Conservation (phyloP, 2,113 vertebrate genomes). For the Vulpes lagopus region DNA sequence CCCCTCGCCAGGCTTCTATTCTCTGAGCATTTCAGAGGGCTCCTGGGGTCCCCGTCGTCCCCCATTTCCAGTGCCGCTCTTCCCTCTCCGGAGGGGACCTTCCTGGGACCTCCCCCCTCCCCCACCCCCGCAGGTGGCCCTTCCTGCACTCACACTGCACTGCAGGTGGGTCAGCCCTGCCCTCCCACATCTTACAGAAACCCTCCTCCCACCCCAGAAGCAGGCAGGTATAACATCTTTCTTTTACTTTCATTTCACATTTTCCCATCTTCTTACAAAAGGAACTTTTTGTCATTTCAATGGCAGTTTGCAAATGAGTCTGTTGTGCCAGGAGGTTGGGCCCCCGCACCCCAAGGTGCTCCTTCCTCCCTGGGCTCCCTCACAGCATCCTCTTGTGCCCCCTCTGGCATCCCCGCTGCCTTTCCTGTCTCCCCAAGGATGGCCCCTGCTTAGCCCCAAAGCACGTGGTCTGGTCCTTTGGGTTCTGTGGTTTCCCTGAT, state of each 20-base stretch:
- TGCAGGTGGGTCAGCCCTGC: not conserved
- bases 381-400: not conserved
- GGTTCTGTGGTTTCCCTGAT: not conserved
- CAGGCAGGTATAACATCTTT: not conserved
- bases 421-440: not conserved
- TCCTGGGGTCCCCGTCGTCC: not conserved
- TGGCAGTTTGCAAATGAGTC: slow-evolving; percentile 24
- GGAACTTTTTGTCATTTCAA: not conserved
- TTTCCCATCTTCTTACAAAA: not conserved
- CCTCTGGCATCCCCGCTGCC: not conserved
- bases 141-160: not conserved
- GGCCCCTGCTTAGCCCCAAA: not conserved
- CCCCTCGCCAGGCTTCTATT: not conserved
- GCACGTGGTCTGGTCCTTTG: not conserved
- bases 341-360: not conserved
- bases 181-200: not conserved
- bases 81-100: not conserved
- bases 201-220: not conserved
- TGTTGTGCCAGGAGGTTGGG: not conserved
- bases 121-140: not conserved
- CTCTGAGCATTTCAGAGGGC: not conserved
- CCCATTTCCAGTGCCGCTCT: not conserved
- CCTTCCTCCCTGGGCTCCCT: not conserved
- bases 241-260: slow-evolving; percentile 39
- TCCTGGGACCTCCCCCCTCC: not conserved